These are phyloP conservation scores for Cyprinodon variegatus DNA, from an alignment of 2,113 vertebrate genomes.

Conservation along the genomic window DNA sequence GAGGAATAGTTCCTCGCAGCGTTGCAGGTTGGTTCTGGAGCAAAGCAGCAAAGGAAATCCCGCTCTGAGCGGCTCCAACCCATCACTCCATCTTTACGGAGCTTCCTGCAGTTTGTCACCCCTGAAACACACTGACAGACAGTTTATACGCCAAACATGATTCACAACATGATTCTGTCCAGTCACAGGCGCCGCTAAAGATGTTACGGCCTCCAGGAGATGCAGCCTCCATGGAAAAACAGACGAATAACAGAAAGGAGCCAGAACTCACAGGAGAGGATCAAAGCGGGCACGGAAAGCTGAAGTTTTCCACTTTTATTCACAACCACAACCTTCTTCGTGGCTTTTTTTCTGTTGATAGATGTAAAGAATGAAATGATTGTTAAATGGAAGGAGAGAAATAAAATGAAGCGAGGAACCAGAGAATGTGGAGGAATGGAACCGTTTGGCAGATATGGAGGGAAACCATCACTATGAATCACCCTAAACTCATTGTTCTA, in stretches of 20 bases:
- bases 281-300: background rate
- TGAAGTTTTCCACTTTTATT: background rate
- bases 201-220: background rate
- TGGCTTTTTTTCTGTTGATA: background rate
- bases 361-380: background rate
- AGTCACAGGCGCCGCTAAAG: background rate
- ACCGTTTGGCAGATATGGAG: too few species aligned
- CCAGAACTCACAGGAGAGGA: background rate
- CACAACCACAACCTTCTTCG: background rate
- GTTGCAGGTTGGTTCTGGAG: slow-evolving; percentile 46
- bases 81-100: slow-evolving; percentile 40
- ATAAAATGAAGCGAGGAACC: background rate
- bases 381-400: background rate
- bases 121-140: slow-evolving; percentile 22
- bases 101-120: slow-evolving; percentile 40
- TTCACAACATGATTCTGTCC: background rate
- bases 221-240: background rate
- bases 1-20: slow-evolving; percentile 56
- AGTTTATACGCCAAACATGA: background rate
- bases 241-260: background rate
- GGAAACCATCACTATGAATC: too few species aligned
- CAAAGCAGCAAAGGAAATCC: slow-evolving; percentile 59
- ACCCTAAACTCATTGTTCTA: too few species aligned
- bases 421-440: too few species aligned
- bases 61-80: slow-evolving; percentile 22